Base-by-base conservation (phyloP, 2,797 vertebrate species). In the Enteromius paludinosus region DNA sequence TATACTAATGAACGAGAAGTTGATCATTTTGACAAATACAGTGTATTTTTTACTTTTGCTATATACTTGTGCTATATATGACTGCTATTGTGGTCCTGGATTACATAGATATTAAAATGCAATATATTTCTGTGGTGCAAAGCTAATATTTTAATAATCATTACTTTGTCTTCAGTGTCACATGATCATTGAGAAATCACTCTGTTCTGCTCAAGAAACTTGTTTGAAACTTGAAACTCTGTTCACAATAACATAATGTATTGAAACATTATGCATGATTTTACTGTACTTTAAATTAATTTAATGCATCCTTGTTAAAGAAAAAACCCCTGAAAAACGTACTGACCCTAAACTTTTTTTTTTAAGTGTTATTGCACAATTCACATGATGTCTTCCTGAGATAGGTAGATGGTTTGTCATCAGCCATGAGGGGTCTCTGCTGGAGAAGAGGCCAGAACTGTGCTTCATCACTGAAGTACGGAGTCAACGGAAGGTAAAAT, bases 401-500 rank as follows among this genome's bases (percentile, higher is more conserved):
- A 17, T 30, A 6, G 35, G 43, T 69, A 56, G 30, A 66, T 28
- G 77, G 47, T 79, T 79, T 20, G 25, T 25, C 54, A 5, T 56
- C 33, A 59, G 35, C 30, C 28, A 64, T 62, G 56, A 65, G 33
- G 18, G 68, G 41, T 76, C n/a, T 0, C 54, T 62, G 38, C 23
- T 41, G 30, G 28, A 64, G 8, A 45, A 69, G 35, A 7, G 38
- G 73, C 70, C 49, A 62, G 38, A 69, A 69, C 47, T 25, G 38
- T 76, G 75, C 15, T 80, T 20, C 82, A 65, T 73, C 75, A 12
- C 25, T 23, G 28, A 87, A 89, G 88, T 88, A 87, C 1, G 83
- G 82, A 77, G 91, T 90, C 89, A 89, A 85, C 81, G 12, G 9
- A 76, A 82, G 81, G 91, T 89, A 88, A 90, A 72, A 85, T 69